Base-by-base conservation (phyloP, 2,888 invertebrate species). In the Lydus trimaculatus region DNA sequence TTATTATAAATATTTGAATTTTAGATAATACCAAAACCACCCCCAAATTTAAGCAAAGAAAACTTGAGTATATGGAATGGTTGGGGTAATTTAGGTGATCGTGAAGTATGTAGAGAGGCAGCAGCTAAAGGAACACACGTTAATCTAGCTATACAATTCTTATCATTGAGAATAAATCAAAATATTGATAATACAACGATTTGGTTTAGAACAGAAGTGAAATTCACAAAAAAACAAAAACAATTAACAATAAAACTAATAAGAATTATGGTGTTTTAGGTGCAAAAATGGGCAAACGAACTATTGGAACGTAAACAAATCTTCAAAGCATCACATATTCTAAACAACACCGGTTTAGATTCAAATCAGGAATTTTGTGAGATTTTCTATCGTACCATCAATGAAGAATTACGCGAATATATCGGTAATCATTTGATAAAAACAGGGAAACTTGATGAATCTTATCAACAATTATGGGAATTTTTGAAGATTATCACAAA, bases 21-120 rank as follows among this genome's bases (percentile, higher is more conserved):
- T 11, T 23, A 61, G 43, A 9, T 9, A 13, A 61, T 25, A 15
- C 76, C 78, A 61, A 67, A 67, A 61, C 81, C 82, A 25, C 84
- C 84, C 6, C 69, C 76, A 20, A 73, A 75, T 65, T 77, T 84
- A 67, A 82, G 74, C 63, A 83, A 82, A 73, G 83, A 83, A 74
- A 73, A 80, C 23, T 64, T 78, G 17, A 81, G 81, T 13, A 87
- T 91, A 75, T 91, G 91, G 91, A 86, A 87, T 63, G 90, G 89
- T 74, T 92, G 91, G 91, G 87, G 88, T 71, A 87, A 85, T 65
- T 88, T 90, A 75, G 88, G 90, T 52, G 87, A 89, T 36, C 85
- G 89, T 78, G 91, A 91, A 83, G 89, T 91, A 58, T 90, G 90
- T 0, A 85, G 91, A 75, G 91, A 92, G 82, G 90, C 91, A 15